Percentiles rank a stretch among this genome's conserved stretches.
Conservation (phyloP, 2,888 invertebrate species). For the Congeria kusceri region DNA sequence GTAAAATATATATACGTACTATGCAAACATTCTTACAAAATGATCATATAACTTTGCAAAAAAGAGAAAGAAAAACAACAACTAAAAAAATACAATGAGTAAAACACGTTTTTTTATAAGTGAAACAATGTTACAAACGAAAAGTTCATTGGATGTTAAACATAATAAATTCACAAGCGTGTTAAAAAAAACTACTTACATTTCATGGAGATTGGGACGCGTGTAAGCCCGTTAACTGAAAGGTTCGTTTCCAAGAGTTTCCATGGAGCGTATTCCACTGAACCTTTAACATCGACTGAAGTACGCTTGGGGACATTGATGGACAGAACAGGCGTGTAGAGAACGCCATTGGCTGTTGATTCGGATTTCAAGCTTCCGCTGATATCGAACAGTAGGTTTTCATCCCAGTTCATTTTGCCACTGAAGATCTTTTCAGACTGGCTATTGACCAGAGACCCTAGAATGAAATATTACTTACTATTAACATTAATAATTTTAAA, state of each 20-base stretch:
- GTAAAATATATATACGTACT: not conserved
- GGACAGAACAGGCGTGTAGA: constrained; percentile 57
- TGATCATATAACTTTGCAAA: no score
- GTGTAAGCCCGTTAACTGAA: constrained; percentile 63
- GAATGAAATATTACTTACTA: no score
- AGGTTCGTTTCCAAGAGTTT: constrained; percentile 66
- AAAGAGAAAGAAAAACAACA: no score
- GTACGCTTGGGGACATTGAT: constrained; percentile 43
- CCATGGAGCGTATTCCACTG: constrained; percentile 61
- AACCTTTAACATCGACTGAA: constrained; percentile 52
- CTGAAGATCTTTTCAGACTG: constrained; percentile 43
- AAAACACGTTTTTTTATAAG: no score
- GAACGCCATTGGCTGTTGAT: constrained; percentile 55
- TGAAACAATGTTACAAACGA: no score
- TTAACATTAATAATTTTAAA: no score
- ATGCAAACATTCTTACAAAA: no score
- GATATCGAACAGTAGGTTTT: constrained; percentile 49
- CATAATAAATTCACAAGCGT: no score
- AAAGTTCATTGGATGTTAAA: no score
- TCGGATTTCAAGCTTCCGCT: constrained; percentile 48
- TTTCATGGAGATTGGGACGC: constrained; percentile 64
- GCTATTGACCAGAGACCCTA: constrained; percentile 55
- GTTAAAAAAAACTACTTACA: constrained; percentile 54
- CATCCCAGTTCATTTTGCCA: constrained; percentile 61
- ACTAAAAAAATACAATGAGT: no score